phyloP scores from a whole-genome alignment of 1,140 invertebrate genomes.

The Aleiodes sp. region DNA sequence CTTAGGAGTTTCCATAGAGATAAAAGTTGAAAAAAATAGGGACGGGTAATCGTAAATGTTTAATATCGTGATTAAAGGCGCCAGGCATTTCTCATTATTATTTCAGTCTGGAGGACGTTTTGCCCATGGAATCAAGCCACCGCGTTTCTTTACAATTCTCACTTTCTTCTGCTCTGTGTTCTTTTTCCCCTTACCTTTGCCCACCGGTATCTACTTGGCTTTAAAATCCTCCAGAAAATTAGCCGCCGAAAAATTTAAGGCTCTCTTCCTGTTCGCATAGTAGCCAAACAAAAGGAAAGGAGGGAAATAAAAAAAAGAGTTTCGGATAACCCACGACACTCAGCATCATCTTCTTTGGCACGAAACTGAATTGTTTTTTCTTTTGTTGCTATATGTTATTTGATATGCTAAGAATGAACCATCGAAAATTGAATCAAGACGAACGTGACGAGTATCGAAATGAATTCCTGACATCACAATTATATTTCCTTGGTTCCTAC shows the following conservation, averaged over 20 bases:
- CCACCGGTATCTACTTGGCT: conserved; percentile 42
- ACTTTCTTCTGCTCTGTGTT: conserved; percentile 38
- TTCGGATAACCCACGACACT: conserved; percentile 11
- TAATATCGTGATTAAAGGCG: conserved; percentile 67
- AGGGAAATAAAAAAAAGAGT: neutral
- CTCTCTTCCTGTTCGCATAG: neutral
- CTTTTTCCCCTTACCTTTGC: neutral
- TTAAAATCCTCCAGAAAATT: conserved; percentile 62
- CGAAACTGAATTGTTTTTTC: neutral
- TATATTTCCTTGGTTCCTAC: neutral
- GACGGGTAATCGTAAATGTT: conserved; percentile 63
- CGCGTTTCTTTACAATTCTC: conserved; percentile 61
- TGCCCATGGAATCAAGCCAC: conserved; percentile 46
- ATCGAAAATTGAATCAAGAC: neutral
- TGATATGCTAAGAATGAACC: neutral
- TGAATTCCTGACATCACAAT: neutral
- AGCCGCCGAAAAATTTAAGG: conserved; percentile 65
- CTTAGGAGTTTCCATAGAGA: conserved; percentile 29
- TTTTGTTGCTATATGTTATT: neutral
- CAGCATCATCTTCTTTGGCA: neutral
- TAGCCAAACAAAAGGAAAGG: conserved; percentile 25
- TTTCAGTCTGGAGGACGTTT: conserved; percentile 65
- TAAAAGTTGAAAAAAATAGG: conserved; percentile 24
- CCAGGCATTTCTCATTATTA: conserved; percentile 64
- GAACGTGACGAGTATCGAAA: too few relatives aligned